Evolutionary conservation across 64 coral and sea anemone species (phyloP).

Genomic region (Anthopleura sola): DNA sequence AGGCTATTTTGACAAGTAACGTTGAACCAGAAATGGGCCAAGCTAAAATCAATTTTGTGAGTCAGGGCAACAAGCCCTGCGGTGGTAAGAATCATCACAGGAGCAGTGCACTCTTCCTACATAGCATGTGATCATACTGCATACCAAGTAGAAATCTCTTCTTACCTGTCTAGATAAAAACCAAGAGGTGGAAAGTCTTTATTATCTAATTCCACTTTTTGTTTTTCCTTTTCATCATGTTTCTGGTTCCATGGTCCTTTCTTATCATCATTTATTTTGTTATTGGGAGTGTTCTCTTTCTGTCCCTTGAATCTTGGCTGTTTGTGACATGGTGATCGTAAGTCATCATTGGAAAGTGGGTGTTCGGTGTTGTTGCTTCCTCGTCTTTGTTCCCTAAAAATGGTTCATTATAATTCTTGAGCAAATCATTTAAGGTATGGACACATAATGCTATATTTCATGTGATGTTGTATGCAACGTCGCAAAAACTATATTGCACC

Average conservation of each 20-base stretch:
- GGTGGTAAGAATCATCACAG: no score
- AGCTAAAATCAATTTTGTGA: no score
- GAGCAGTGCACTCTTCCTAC: no score
- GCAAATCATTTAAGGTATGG: no score
- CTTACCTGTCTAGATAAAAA: constrained; percentile 24
- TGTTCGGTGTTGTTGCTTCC: background rate
- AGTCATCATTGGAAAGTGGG: background rate
- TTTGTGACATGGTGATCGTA: constrained; percentile 29
- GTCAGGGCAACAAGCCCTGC: no score
- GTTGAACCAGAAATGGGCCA: no score
- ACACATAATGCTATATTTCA: no score
- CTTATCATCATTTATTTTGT: constrained; percentile 17
- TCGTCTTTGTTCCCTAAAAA: background rate
- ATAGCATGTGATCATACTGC: no score
- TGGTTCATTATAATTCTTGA: no score
- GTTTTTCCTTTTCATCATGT: background rate
- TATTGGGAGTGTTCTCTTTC: constrained; percentile 48
- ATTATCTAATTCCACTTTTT: background rate
- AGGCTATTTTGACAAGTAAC: no score
- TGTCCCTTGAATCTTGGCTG: constrained; percentile 4
- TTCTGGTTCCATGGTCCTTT: constrained; percentile 13
- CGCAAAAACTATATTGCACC: no score
- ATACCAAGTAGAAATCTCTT: background rate
- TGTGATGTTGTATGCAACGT: no score
- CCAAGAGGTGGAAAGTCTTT: constrained; percentile 81